Percentiles rank a stretch among this genome's conserved stretches.
phyloP scores from a whole-genome alignment of 1,140 invertebrate genomes.

The Heliothis subflexa region DNA sequence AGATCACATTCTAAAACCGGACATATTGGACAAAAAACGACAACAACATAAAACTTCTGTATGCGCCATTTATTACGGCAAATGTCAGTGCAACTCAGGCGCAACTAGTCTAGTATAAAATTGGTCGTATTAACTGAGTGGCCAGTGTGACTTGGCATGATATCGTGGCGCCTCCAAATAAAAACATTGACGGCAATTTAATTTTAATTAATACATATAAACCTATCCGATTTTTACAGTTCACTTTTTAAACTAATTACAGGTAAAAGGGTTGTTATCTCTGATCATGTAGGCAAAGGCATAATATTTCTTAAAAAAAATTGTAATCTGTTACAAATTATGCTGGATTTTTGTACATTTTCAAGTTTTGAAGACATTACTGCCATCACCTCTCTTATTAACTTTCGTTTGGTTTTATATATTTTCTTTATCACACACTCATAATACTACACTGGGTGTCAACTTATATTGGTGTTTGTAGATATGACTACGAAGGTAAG shows the following conservation, averaged over 20 bases:
- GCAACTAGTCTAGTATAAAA: conserved; percentile 23
- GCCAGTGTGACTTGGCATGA: neutral
- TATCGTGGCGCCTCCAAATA: neutral
- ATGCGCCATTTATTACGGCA: neutral
- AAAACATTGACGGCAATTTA: neutral
- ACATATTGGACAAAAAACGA: conserved; percentile 20
- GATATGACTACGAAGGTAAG: conserved; percentile 1
- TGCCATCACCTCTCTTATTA: too few species aligned
- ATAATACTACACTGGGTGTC: neutral
- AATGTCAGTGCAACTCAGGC: conserved; percentile 8
- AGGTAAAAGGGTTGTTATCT: too few species aligned
- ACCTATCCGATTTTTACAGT: too few species aligned
- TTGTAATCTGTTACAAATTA: too few species aligned
- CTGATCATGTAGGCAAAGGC: too few species aligned
- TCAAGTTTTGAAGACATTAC: neutral
- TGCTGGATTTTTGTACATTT: too few species aligned
- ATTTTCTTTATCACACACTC: too few species aligned
- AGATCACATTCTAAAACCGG: conserved; percentile 36
- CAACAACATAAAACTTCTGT: conserved; percentile 31
- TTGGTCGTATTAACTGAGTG: conserved; percentile 18
- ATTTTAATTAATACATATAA: neutral
- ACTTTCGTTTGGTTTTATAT: too few species aligned
- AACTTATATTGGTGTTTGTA: neutral
- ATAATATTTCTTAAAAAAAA: too few species aligned
- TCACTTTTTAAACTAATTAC: too few species aligned